Base-by-base conservation (phyloP, 2,797 vertebrate genomes). In the Oreonectes daqikongensis region DNA sequence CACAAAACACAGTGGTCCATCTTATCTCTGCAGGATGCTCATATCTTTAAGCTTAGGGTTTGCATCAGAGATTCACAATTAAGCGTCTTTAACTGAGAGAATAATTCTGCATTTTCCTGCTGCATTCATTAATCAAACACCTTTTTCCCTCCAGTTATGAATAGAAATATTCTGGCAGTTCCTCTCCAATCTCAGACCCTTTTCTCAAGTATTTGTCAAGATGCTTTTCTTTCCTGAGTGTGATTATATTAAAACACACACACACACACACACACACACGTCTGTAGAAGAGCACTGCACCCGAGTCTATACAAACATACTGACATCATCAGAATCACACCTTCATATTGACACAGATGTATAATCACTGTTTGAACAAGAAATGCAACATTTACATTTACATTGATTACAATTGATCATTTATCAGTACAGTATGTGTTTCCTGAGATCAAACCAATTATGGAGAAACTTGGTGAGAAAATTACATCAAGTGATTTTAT, bases 171-270 rank as follows among this genome's bases (percentile, higher is more conserved):
- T 57, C 30, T 82, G 77, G 48, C 73, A 26, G 59, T 60, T 75
- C 68, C n/a, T 66, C 53, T 66, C 66, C 38, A 52, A 76, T 71
- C 60, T 61, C 69, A 74, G 57, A 42, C 50, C 44, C 74, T 72
- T 79, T 53, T 57, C 44, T 68, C 48, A 77, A 81, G 68, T 66
- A 77, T 42, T 77, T 77, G 79, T 69, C 74, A 38, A 17, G 60
- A 28, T 46, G 35, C 15, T 63, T 72, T 68, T 68, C 74, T 69
- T 73, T 77, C 69, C 64, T 30, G 18, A 57, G 46, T 17, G 11
- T 74, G 79, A 79, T 66, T 75, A 65, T 61, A 72, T 81, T 81
- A 60, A 52, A 40, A 46, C 38, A 38, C 35, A 32, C 30, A n/a
- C n/a, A n/a, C n/a, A n/a, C n/a, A n/a, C n/a, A n/a, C n/a, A n/a